Conservation (phyloP, 2,113 vertebrate genomes). For the Pollimyrus isidori region DNA sequence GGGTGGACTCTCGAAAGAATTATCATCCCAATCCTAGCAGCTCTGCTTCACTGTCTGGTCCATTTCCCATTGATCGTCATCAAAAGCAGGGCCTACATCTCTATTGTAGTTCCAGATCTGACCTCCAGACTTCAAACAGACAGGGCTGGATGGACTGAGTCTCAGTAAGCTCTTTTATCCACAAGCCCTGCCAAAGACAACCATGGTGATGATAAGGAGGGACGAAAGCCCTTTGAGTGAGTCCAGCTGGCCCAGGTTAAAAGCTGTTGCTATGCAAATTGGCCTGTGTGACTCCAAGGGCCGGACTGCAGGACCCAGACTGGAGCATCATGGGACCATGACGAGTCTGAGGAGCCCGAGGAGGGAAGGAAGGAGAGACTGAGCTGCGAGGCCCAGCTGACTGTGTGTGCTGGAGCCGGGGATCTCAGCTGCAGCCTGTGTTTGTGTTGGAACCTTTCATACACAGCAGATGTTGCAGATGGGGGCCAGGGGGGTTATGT, state of each 20-base stretch:
- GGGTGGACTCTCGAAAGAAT: too few species aligned
- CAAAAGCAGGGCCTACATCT: neutral
- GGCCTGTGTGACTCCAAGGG: slow-evolving; percentile 20
- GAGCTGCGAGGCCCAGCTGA: slow-evolving; percentile 45
- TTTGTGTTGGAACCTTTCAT: slow-evolving; percentile 56
- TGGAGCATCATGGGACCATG: slow-evolving; percentile 38
- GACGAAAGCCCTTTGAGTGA: slow-evolving; percentile 25
- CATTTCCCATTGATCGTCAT: neutral
- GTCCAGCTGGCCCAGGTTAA: slow-evolving; percentile 38
- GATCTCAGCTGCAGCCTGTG: slow-evolving; percentile 48
- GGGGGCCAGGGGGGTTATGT: neutral
- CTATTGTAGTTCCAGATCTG: neutral
- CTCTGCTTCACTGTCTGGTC: neutral
- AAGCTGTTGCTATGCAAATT: slow-evolving; percentile 36
- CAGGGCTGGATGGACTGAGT: neutral
- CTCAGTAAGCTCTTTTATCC: slow-evolving; percentile 23
- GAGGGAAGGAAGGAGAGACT: slow-evolving; percentile 28
- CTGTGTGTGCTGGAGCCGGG: slow-evolving; percentile 41
- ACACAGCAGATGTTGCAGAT: slow-evolving; percentile 55
- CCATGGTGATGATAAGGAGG: slow-evolving; percentile 20
- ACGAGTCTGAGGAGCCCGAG: slow-evolving; percentile 19
- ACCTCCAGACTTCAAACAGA: slow-evolving; percentile 2
- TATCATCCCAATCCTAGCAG: neutral
- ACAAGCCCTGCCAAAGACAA: slow-evolving; percentile 28
- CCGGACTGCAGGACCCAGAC: slow-evolving; percentile 21